Evolutionary conservation across 2,797 vertebrate genomes (phyloP).

Genomic region (Typhlichthys subterraneus): DNA sequence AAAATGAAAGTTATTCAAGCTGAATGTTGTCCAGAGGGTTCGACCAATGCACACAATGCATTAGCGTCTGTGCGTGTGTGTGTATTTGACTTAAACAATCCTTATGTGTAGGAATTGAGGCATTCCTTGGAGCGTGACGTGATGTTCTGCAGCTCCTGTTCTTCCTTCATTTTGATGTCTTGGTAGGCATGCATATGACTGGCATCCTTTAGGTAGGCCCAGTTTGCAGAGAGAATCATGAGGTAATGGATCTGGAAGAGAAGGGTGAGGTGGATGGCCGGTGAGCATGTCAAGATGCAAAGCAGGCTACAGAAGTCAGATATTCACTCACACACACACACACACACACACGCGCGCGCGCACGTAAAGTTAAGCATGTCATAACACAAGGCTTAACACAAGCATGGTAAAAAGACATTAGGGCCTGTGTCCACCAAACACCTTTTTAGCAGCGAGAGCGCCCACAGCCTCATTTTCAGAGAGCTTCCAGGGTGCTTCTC

Average conservation of each 20-base stretch:
- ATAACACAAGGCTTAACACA: constrained; percentile 22
- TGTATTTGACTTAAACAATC: constrained; percentile 39
- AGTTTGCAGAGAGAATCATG: constrained; percentile 99
- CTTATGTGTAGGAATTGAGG: constrained; percentile 99
- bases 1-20: constrained; percentile 83
- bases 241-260: constrained; percentile 99
- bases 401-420: constrained; percentile 28
- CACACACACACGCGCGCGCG: constrained; percentile 44
- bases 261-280: constrained; percentile 96
- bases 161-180: constrained; percentile 99
- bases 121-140: constrained; percentile 98
- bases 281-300: constrained; percentile 96
- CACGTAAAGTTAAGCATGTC: constrained; percentile 51
- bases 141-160: constrained; percentile 98
- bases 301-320: constrained; percentile 87
- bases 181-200: constrained; percentile 99
- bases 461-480: too few relatives aligned
- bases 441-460: too few relatives aligned
- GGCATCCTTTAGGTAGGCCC: constrained; percentile 99
- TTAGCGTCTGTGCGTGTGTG: constrained; percentile 34
- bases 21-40: constrained; percentile 75
- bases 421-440: too few relatives aligned
- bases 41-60: constrained; percentile 58
- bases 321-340: constrained; percentile 42
- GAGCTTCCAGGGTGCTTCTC: too few relatives aligned